A percentile compares a stretch with the other conserved stretches of the same genome.
phyloP scores from a whole-genome alignment of 2,888 invertebrate species.

The Hedya salicella region DNA sequence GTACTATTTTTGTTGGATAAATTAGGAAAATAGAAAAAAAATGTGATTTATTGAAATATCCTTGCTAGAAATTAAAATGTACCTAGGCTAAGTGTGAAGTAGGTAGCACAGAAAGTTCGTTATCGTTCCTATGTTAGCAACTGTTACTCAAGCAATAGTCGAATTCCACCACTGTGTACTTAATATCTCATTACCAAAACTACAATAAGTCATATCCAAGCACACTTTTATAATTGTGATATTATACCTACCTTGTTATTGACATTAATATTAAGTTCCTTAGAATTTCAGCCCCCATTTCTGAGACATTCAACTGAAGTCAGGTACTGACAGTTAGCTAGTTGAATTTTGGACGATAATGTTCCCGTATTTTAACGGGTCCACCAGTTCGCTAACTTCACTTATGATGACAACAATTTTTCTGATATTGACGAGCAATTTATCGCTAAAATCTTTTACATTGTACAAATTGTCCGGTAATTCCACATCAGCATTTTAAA shows the following conservation, averaged over 20 bases:
- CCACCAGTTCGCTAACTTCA: slow-evolving; percentile 19
- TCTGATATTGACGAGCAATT: not conserved
- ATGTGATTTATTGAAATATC: slow-evolving; percentile 69
- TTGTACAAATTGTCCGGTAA: not conserved
- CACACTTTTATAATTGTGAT: slow-evolving; percentile 73
- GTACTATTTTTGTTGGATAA: slow-evolving; percentile 70
- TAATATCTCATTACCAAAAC: slow-evolving; percentile 62
- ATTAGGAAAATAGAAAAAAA: slow-evolving; percentile 63
- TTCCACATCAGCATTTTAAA: slow-evolving; percentile 8
- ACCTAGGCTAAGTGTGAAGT: slow-evolving; percentile 27
- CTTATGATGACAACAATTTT: not conserved
- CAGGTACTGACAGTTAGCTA: slow-evolving; percentile 5
- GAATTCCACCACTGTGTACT: slow-evolving; percentile 75
- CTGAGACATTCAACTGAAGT: not conserved
- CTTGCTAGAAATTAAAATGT: slow-evolving; percentile 58
- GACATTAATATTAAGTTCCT: slow-evolving; percentile 36
- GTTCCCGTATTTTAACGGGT: slow-evolving; percentile 11
- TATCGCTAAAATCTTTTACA: not conserved
- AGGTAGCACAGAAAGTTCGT: slow-evolving; percentile 50
- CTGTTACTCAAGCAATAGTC: slow-evolving; percentile 67
- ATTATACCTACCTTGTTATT: slow-evolving; percentile 56
- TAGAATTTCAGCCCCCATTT: slow-evolving; percentile 13
- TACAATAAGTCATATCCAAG: slow-evolving; percentile 62
- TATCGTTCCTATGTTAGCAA: slow-evolving; percentile 78
- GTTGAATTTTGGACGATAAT: slow-evolving; percentile 9